Evolutionary conservation across 2,888 invertebrate species (phyloP), one percentile per base, ranked within the genome.

Genomic region (Aleiodes testaceus): DNA sequence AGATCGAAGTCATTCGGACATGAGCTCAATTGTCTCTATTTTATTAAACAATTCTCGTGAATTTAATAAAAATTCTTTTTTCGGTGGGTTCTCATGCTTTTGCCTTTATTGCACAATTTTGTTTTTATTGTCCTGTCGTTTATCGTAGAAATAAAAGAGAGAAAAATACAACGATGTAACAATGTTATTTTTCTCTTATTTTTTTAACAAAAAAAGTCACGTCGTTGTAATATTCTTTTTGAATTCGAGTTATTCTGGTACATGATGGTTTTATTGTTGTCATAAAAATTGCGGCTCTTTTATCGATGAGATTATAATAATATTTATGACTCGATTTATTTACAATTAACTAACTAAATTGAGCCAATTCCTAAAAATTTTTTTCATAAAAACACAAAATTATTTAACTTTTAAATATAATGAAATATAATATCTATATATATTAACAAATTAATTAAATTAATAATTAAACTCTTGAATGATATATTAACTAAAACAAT

Each of bases 331-430:
- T 74, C 53, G 36, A 18, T 16, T 26, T 45, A 52, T 66, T 11
- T 66, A 66, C 52, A 42, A 75, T 78, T 77, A 76, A 74, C 81
- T 84, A 84, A 77, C 83, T 85, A 83, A 82, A 82, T 85, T 84
- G 85, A 85, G 85, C 85, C 84, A n/a, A n/a, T n/a, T 84, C 83
- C 79, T 81, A 81, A 74, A 75, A 70, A 75, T 75, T 75, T 78
- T 74, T 75, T 74, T 75, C 71, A 72, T 74, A 64, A 66, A 69
- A 74, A 66, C 61, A 61, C 61, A 72, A 30, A 66, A 63, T n/a
- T n/a, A 59, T 49, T 50, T 66, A 55, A 64, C 66, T 36, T 63
- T 53, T 55, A 45, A 63, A 59, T 64, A 65, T 74, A 55, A 65
- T 69, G 63, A 70, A 44, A n/a, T n/a, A n/a, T 44, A 65, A 52